Conservation (phyloP, 2,113 vertebrate species). For the Ursus arctos region DNA sequence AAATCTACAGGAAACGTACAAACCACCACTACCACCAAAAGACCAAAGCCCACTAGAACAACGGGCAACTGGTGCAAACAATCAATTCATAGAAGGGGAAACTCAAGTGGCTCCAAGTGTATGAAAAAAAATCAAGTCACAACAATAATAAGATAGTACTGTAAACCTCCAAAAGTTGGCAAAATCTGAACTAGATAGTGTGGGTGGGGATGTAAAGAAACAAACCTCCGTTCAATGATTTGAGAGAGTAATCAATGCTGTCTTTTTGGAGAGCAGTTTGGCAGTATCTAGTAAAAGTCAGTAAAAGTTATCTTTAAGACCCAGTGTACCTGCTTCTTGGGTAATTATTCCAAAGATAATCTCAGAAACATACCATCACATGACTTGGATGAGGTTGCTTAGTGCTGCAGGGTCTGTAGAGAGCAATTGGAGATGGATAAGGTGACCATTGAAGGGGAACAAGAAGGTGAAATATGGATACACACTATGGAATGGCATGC, state of each 20-base stretch:
- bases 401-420: neutral
- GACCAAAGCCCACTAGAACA: neutral
- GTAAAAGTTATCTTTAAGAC: neutral
- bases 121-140: conserved; percentile 18
- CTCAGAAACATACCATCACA: neutral
- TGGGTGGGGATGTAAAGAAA: neutral
- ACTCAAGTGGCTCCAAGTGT: neutral
- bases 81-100: neutral
- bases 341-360: neutral
- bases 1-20: neutral
- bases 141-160: neutral
- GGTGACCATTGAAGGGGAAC: neutral
- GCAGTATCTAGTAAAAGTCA: neutral
- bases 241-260: neutral
- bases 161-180: neutral
- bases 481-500: neutral
- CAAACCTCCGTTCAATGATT: neutral
- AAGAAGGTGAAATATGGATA: neutral
- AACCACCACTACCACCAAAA: neutral
- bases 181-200: neutral
- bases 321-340: neutral
- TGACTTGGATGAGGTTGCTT: neutral
- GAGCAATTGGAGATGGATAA: neutral
- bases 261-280: neutral
- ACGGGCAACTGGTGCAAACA: neutral